These are phyloP conservation scores for Gallinago media DNA, from an alignment of 2,113 vertebrate species.

Conservation along the genomic window DNA sequence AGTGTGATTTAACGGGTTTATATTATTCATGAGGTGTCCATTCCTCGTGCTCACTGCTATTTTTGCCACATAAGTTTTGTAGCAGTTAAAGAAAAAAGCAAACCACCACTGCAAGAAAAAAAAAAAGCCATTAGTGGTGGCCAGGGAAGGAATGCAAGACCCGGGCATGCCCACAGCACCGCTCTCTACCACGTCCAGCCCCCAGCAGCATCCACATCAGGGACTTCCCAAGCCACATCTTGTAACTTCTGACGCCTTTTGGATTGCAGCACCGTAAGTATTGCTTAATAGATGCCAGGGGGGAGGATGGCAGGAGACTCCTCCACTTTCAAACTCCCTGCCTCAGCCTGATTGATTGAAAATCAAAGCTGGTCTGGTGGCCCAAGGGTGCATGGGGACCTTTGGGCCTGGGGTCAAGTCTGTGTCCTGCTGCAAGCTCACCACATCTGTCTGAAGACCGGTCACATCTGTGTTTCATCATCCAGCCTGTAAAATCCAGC, in stretches of 20 bases:
- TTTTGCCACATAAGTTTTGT: neutral
- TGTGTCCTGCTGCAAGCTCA: neutral
- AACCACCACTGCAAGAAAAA: neutral
- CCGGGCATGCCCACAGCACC: rapidly evolving
- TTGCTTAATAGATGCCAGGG: neutral
- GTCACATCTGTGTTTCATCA: neutral
- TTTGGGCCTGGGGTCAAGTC: neutral
- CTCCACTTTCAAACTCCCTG: neutral
- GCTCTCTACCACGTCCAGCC: neutral
- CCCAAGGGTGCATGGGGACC: neutral
- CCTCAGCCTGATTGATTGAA: neutral
- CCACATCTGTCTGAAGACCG: rapidly evolving
- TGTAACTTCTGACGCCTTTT: neutral
- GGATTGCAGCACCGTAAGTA: neutral
- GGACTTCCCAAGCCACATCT: neutral
- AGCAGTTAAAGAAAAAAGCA: neutral
- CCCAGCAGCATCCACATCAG: rapidly evolving
- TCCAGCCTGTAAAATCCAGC: neutral
- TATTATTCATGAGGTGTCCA: neutral
- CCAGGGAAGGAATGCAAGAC: neutral
- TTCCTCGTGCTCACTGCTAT: neutral
- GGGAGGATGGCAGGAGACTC: neutral
- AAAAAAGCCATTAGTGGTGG: neutral
- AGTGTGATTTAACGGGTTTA: neutral
- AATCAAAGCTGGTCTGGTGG: neutral